A percentile compares a stretch with the other conserved stretches of the same genome.
phyloP scores from a whole-genome alignment of 1,140 invertebrate genomes.

The Saccostrea echinata region DNA sequence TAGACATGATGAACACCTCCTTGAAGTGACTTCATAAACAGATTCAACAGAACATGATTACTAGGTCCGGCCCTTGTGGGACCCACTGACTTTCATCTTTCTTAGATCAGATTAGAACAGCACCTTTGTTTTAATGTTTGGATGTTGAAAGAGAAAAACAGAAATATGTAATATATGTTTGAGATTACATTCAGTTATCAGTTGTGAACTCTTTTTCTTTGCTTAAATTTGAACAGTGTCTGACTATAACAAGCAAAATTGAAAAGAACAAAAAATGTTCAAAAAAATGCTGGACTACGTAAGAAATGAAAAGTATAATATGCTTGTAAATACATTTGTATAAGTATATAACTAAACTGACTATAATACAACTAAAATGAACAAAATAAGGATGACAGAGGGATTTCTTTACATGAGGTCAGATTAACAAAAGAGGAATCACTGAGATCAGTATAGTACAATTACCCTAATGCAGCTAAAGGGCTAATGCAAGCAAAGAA shows the following conservation, averaged over 20 bases:
- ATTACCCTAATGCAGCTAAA: conserved; percentile 23
- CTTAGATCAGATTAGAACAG: conserved; percentile 1
- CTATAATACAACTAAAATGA: conserved; percentile 30
- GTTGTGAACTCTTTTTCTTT: neutral
- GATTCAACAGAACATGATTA: neutral
- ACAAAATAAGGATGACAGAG: conserved; percentile 12
- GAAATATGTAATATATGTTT: neutral
- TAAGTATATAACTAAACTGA: conserved; percentile 31
- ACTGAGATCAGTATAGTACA: conserved; percentile 27
- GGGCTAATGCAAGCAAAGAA: conserved; percentile 9
- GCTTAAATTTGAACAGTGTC: conserved; percentile 6
- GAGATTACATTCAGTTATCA: conserved; percentile 21
- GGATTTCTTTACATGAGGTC: conserved; percentile 36
- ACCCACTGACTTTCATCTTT: neutral
- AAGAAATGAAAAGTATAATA: conserved; percentile 27
- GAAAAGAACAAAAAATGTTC: neutral
- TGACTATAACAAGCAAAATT: conserved; percentile 10
- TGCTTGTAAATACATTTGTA: conserved; percentile 39
- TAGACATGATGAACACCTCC: conserved; percentile 24
- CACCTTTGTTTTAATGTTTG: conserved; percentile 30
- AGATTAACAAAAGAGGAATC: conserved; percentile 1
- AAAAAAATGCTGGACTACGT: neutral
- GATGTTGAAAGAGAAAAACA: neutral
- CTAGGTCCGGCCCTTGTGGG: neutral
- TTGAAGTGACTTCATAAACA: conserved; percentile 13